Conservation (phyloP, 2,797 vertebrate genomes). For the Sebastes itinus region DNA sequence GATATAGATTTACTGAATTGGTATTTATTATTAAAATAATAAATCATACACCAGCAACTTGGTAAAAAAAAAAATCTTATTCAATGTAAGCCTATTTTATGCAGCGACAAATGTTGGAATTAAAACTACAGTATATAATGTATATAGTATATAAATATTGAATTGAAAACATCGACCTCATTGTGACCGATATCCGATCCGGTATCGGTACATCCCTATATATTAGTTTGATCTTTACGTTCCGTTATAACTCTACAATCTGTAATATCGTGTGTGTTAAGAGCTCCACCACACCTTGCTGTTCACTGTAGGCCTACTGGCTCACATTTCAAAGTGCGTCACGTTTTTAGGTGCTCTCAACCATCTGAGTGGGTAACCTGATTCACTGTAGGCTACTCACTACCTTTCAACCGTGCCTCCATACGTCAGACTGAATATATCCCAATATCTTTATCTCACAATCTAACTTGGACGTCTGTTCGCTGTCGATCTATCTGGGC, state of each 20-base stretch:
- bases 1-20: too few species aligned
- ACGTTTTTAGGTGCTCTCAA: conserved; percentile 24
- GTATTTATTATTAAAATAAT: too few species aligned
- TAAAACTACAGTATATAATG: too few species aligned
- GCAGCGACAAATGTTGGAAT: too few species aligned
- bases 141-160: too few species aligned
- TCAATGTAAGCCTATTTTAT: too few species aligned
- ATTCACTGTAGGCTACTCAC: conserved; percentile 27
- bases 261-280: neutral
- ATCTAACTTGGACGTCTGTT: conserved; percentile 60
- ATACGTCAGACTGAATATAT: conserved; percentile 60
- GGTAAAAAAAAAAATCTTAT: too few species aligned
- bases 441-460: conserved; percentile 62
- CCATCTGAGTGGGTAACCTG: conserved; percentile 36
- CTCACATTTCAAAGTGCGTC: conserved; percentile 44
- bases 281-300: neutral
- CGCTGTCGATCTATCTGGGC: conserved; percentile 18
- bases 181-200: too few species aligned
- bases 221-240: neutral
- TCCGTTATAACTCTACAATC: neutral
- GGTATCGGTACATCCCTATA: neutral
- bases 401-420: conserved; percentile 36
- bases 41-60: too few species aligned
- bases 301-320: neutral
- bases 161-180: too few species aligned